Evolutionary conservation across 1,140 invertebrate species (phyloP), one percentile per base, ranked within the genome.

Genomic region (Penaeus indicus): DNA sequence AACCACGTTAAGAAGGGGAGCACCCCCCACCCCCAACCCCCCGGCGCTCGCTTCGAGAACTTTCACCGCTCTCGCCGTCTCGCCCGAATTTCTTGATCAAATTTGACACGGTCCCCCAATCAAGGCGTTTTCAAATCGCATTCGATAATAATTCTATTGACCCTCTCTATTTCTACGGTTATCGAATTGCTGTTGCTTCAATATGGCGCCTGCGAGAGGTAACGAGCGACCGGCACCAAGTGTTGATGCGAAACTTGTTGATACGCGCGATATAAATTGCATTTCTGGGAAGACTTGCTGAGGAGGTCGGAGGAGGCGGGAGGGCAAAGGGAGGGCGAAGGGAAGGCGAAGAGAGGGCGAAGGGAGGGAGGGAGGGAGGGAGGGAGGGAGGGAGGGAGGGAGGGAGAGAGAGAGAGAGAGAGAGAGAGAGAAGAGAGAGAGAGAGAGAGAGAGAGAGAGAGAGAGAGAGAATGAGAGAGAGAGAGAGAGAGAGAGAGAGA

Each of bases 91-190:
- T 83, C 86, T 83, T 83, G 86, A 88, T 88, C 86, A 83, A 88
- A 88, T 88, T 88, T 88, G 86, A 88, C 85, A 88, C 79, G 80
- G 38, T 79, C 80, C 80, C 83, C 86, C 86, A 88, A 88, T 88
- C 86, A 88, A 88, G 86, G 67, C 79, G 80, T 83, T 82, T 88
- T 88, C 79, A 88, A 77, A 83, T 88, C 79, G 80, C 86, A 88
- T 88, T 83, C 86, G 86, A 88, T 88, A 88, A 88, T 88, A 88
- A 88, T 88, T 83, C 80, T 88, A 88, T 88, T 88, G 86, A 88
- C 86, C 86, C 75, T 88, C 69, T 88, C 86, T 88, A 88, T 88
- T 88, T 83, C 86, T 88, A 83, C 80, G 86, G 86, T 88, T 88
- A 88, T 88, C 78, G 86, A 83, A 72, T 88, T 88, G 64, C 62